A percentile compares a stretch with the other conserved stretches of the same genome.
These are phyloP conservation scores for Otolemur garnettii DNA, from an alignment of 2,113 vertebrate species.

Conservation along the genomic window DNA sequence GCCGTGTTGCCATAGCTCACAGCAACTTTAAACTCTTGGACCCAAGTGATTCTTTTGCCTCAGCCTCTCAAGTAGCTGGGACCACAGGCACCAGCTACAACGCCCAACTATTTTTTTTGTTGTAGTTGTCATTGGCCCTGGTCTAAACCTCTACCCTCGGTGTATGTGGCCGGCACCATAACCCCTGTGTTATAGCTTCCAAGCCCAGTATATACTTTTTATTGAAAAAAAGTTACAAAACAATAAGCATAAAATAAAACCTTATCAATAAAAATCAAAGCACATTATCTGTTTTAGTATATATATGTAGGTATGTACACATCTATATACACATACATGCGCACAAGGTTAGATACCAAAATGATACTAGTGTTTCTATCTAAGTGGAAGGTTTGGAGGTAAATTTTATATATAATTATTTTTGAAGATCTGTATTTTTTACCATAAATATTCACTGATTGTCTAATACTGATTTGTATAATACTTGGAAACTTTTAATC, in stretches of 20 bases:
- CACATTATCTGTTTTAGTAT: neutral
- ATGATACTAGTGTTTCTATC: neutral
- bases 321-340: neutral
- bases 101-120: no score
- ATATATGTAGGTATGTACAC: neutral
- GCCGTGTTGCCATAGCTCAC: no score
- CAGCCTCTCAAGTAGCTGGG: no score
- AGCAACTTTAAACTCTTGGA: no score
- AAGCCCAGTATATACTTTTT: no score
- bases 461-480: neutral
- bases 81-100: no score
- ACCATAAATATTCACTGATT: neutral
- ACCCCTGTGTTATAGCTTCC: no score
- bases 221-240: neutral
- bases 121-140: no score
- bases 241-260: neutral
- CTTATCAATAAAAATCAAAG: neutral
- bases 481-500: neutral
- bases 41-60: no score
- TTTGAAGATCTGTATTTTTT: neutral
- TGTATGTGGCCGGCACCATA: no score
- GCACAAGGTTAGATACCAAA: neutral
- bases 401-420: neutral
- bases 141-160: no score
- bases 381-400: neutral